These are phyloP conservation scores for Pseudococcus jackbeardsleyi DNA, from an alignment of 2,888 invertebrate species.

Conservation along the genomic window DNA sequence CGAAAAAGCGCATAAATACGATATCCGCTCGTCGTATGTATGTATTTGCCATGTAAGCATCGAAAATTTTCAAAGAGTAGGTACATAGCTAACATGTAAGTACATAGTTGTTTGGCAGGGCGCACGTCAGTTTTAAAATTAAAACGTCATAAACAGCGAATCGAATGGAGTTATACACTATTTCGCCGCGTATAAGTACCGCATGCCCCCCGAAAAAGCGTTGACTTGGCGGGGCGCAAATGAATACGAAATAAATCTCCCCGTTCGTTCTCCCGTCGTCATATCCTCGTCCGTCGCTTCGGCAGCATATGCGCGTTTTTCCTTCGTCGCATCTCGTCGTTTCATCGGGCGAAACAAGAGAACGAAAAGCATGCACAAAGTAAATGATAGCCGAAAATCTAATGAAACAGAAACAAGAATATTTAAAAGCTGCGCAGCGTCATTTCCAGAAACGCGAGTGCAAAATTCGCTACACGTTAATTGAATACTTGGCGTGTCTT, in stretches of 20 bases:
- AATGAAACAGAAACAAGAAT: conserved; percentile 40
- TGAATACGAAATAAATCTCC: conserved; percentile 21
- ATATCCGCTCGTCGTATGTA: neutral
- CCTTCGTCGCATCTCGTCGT: neutral
- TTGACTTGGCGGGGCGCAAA: neutral
- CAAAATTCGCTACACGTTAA: conserved; percentile 9
- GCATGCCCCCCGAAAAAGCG: neutral
- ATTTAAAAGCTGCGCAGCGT: neutral
- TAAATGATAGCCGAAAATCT: conserved; percentile 44
- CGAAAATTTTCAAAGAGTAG: conserved; percentile 28
- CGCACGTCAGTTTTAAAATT: conserved; percentile 31
- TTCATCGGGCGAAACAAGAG: neutral
- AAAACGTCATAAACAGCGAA: conserved; percentile 34
- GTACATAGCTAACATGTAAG: no score
- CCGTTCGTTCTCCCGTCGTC: neutral
- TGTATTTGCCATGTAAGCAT: neutral
- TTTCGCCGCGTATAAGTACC: neutral
- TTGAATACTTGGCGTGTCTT: conserved; percentile 32
- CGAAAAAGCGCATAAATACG: neutral
- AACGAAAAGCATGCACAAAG: neutral
- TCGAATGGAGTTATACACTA: neutral
- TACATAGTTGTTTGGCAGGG: conserved; percentile 7
- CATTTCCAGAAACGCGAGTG: conserved; percentile 1
- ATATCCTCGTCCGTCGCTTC: neutral
- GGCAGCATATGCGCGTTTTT: neutral